phyloP scores from a whole-genome alignment of 1,140 invertebrate genomes.

The Sitobion miscanthi region DNA sequence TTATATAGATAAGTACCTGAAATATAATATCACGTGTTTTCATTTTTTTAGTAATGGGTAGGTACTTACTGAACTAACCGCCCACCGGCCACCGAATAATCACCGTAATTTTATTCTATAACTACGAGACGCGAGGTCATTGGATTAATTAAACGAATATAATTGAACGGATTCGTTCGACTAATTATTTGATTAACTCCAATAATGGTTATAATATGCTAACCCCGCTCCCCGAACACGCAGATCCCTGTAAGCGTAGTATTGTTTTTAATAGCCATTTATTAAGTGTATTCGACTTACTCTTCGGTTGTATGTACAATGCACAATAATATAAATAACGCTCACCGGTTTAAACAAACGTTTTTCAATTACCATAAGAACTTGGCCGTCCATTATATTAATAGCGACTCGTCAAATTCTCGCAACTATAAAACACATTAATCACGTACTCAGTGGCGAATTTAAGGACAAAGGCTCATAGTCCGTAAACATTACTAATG shows the following conservation, averaged over 20 bases:
- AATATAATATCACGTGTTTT: neutral
- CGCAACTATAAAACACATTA: neutral
- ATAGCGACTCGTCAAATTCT: neutral
- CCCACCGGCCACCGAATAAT: neutral
- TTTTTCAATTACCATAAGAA: neutral
- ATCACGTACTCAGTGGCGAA: neutral
- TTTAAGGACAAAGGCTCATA: neutral
- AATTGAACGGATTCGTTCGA: neutral
- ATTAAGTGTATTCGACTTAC: neutral
- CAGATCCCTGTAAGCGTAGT: neutral
- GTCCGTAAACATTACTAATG: neutral
- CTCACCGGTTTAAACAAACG: neutral
- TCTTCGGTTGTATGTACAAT: neutral
- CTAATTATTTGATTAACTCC: conserved; percentile 17
- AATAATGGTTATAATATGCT: neutral
- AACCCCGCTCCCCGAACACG: neutral
- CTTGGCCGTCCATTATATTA: neutral
- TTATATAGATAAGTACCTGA: too few relatives aligned
- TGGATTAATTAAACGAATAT: conserved; percentile 26
- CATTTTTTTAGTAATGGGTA: neutral
- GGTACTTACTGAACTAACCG: neutral
- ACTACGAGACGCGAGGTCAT: neutral
- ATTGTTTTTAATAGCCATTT: neutral
- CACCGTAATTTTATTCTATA: neutral
- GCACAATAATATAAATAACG: neutral